phyloP scores from a whole-genome alignment of 2,797 vertebrate genomes.

The Eidolon dupreanum region DNA sequence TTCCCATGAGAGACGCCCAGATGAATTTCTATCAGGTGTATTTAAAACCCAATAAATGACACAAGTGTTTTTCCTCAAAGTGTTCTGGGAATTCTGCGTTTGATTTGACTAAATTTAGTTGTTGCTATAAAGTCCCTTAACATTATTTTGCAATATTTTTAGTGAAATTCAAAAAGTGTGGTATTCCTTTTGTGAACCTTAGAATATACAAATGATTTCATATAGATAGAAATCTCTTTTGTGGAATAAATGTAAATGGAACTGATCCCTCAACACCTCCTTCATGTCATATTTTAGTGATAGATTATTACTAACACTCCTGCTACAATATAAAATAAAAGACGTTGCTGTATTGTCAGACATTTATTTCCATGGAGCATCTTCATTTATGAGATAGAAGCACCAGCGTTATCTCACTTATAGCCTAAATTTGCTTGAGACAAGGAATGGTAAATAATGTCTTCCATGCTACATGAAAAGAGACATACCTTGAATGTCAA shows the following conservation, averaged over 20 bases:
- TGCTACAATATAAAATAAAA: not conserved
- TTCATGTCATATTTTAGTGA: not conserved
- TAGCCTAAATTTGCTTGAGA: not conserved
- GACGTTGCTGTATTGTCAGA: not conserved
- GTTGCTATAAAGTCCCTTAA: not conserved
- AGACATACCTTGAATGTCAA: not conserved
- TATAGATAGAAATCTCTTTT: not conserved
- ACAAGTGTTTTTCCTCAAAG: not conserved
- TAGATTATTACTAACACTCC: not conserved
- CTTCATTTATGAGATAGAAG: not conserved
- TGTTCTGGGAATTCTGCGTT: not conserved
- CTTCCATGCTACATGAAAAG: not conserved
- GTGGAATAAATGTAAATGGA: not conserved
- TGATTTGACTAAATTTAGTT: not conserved
- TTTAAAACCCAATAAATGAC: constrained; percentile 30
- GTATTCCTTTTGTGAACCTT: not conserved
- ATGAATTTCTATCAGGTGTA: not conserved
- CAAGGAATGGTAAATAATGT: not conserved
- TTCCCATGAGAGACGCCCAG: not conserved
- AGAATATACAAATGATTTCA: not conserved
- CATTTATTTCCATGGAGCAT: not conserved
- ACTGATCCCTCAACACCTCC: not conserved
- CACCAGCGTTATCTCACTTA: not conserved
- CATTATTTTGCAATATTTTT: not conserved
- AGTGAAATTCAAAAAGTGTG: not conserved